phyloP scores from a whole-genome alignment of 2,797 vertebrate species.

The Mallotus villosus region DNA sequence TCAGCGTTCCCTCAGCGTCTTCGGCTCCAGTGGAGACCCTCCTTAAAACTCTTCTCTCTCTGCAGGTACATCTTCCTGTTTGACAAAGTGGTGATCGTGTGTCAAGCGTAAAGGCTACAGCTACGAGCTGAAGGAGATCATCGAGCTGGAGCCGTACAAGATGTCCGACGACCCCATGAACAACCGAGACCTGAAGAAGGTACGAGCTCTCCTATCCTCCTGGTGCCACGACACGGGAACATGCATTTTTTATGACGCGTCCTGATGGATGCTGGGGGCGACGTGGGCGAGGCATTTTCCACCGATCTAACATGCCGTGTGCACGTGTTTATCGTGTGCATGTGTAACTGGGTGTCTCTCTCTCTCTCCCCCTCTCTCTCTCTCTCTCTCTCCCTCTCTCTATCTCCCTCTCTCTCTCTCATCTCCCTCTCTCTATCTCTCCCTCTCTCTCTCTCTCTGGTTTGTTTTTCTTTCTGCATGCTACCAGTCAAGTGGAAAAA shows the following conservation, averaged over 20 bases:
- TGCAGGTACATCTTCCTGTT: conserved; percentile 97
- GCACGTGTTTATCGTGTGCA: conserved; percentile 74
- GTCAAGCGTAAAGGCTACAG: conserved; percentile 94
- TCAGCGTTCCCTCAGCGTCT: too few species aligned
- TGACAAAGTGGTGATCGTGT: conserved; percentile 98
- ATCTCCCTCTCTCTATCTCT: conserved; percentile 52
- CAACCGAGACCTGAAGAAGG: conserved; percentile 98
- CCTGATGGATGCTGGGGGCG: too few species aligned
- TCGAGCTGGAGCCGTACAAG: conserved; percentile 93
- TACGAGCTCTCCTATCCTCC: conserved; percentile 43
- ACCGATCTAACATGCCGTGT: conserved; percentile 63
- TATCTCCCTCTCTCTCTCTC: conserved; percentile 24
- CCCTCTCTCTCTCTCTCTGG: conserved; percentile 25
- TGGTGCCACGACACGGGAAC: too few species aligned
- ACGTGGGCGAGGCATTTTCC: conserved; percentile 41
- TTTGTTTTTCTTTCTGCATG: conserved; percentile 78
- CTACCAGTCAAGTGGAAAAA: conserved; percentile 96
- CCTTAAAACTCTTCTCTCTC: not conserved
- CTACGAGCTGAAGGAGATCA: conserved; percentile 96
- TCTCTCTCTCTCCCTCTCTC: conserved; percentile 47
- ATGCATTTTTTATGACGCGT: too few species aligned
- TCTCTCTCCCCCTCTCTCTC: conserved; percentile 51
- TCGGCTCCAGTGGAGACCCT: too few species aligned
- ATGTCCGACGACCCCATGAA: conserved; percentile 98
- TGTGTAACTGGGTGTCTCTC: conserved; percentile 73